Evolutionary conservation across 1,140 invertebrate species (phyloP).

Genomic region (Globodera rostochiensis): DNA sequence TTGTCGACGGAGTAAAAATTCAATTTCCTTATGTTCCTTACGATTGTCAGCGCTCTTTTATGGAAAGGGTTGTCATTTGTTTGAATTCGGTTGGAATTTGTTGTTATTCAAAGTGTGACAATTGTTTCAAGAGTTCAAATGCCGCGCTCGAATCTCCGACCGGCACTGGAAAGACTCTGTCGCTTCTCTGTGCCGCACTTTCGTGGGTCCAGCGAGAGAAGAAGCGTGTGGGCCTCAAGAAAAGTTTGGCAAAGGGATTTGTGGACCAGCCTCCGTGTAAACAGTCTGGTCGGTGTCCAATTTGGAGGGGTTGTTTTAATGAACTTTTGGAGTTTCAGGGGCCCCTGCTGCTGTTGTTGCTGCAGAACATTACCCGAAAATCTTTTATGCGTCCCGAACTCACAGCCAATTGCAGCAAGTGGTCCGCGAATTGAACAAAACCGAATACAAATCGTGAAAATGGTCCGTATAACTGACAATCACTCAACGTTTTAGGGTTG

Average conservation of each 20-base stretch:
- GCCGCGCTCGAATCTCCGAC: slow-evolving; percentile 84
- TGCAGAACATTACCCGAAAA: slow-evolving; percentile 47
- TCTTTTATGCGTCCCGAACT: slow-evolving; percentile 80
- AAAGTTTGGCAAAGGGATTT: slow-evolving; percentile 5
- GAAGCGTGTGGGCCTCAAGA: slow-evolving; percentile 69
- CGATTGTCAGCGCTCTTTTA: slow-evolving; percentile 60
- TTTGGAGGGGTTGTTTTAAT: background rate
- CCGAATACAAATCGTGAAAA: slow-evolving; percentile 68
- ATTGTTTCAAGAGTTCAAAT: slow-evolving; percentile 74
- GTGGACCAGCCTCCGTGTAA: background rate
- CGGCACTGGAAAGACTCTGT: slow-evolving; percentile 84
- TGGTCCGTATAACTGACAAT: too few relatives aligned
- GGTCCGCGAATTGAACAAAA: slow-evolving; percentile 70
- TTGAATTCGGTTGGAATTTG: slow-evolving; percentile 49
- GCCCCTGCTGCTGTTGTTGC: background rate
- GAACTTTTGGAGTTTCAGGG: background rate
- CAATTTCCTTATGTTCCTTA: slow-evolving; percentile 64
- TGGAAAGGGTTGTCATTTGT: slow-evolving; percentile 57
- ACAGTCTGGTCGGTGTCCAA: background rate
- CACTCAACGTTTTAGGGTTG: slow-evolving; percentile 63
- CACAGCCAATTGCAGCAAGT: slow-evolving; percentile 70
- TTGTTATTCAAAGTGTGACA: background rate
- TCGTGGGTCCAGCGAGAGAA: slow-evolving; percentile 84
- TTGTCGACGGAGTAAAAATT: slow-evolving; percentile 38
- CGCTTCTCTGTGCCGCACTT: slow-evolving; percentile 85